These are phyloP conservation scores for Ianthella basta DNA, from an alignment of 37 sponge, comb jelly and placozoan species.

Conservation along the genomic window DNA sequence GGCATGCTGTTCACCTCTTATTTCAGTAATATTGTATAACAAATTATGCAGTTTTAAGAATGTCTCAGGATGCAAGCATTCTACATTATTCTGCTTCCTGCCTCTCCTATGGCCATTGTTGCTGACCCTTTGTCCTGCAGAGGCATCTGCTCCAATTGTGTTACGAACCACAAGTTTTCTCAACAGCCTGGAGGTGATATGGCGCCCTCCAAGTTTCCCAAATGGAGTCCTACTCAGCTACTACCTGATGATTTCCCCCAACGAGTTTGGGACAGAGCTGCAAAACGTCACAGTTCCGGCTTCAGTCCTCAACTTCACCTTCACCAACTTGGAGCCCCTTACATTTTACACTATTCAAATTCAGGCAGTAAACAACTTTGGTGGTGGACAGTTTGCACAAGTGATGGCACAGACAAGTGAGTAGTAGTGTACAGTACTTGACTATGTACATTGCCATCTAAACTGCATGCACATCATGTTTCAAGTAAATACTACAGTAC, in stretches of 20 bases:
- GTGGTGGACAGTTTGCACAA: not conserved
- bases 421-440: too few relatives aligned
- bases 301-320: not conserved
- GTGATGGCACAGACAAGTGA: not conserved
- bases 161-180: not conserved
- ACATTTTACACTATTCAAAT: not conserved
- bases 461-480: too few relatives aligned
- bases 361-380: not conserved
- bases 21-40: too few relatives aligned
- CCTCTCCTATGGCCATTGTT: too few relatives aligned
- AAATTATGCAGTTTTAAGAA: too few relatives aligned
- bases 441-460: too few relatives aligned
- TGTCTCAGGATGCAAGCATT: too few relatives aligned
- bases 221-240: conserved; percentile 16
- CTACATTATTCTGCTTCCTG: too few relatives aligned
- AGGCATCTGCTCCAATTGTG: not conserved
- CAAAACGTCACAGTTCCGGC: not conserved
- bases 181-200: too few relatives aligned
- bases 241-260: not conserved
- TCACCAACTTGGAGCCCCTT: not conserved
- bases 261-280: not conserved
- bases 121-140: not conserved
- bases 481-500: too few relatives aligned
- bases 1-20: too few relatives aligned
- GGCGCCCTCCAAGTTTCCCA: conserved; percentile 3